These are phyloP conservation scores for Tipula helvola DNA, from an alignment of 2,888 invertebrate species.

Conservation along the genomic window DNA sequence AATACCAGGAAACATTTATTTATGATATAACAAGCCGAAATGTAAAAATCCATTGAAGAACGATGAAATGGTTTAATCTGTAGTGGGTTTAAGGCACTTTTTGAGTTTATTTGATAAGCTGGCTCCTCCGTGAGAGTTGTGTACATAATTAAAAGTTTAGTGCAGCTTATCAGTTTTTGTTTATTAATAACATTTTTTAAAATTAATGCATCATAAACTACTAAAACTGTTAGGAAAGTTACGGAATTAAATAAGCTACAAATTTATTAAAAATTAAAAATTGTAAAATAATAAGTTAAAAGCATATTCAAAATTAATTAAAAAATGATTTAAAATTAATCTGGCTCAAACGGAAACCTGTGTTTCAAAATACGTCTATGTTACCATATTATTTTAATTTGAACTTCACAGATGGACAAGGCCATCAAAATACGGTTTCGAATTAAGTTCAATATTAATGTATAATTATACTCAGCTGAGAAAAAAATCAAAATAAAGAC, in stretches of 20 bases:
- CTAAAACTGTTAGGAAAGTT: background rate
- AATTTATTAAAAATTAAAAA: background rate
- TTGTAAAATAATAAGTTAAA: background rate
- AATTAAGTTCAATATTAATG: background rate
- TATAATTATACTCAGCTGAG: background rate
- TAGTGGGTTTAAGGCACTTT: too few species aligned
- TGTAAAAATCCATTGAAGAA: too few species aligned
- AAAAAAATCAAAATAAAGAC: background rate
- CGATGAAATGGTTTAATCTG: too few species aligned
- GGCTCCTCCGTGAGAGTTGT: too few species aligned
- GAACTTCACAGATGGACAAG: background rate
- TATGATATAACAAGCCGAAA: too few species aligned
- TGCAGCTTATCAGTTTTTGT: too few species aligned
- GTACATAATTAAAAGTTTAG: too few species aligned
- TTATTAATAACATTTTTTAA: too few species aligned
- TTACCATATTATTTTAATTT: background rate
- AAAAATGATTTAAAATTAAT: too few species aligned
- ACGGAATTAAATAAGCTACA: background rate
- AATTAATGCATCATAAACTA: background rate
- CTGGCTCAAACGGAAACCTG: background rate
- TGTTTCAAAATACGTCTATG: background rate
- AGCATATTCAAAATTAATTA: too few species aligned
- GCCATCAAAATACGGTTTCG: background rate
- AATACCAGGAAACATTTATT: too few species aligned
- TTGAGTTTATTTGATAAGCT: too few species aligned